Evolutionary conservation across 2,888 invertebrate species (phyloP).

Genomic region (Formica aserva): DNA sequence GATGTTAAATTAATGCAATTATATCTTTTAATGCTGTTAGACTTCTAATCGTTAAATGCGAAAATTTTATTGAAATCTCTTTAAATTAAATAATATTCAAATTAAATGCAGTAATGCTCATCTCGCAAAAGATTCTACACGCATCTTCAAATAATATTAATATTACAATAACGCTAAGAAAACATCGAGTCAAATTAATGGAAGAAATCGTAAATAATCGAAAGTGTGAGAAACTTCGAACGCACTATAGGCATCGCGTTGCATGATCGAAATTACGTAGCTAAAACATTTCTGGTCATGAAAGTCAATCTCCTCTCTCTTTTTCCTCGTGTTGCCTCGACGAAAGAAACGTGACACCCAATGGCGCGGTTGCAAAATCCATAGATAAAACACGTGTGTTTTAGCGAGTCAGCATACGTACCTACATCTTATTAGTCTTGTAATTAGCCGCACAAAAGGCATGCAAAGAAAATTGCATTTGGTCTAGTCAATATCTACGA

Average conservation of each 20-base stretch:
- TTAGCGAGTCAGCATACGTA: conserved; percentile 2
- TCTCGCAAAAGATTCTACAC: too few species aligned
- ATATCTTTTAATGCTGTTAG: neutral
- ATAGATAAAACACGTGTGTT: conserved; percentile 48
- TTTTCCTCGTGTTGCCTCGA: conserved; percentile 43
- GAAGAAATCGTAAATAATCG: neutral
- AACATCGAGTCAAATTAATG: neutral
- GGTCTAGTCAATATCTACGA: conserved; percentile 7
- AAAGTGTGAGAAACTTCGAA: neutral
- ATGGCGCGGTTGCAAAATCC: conserved; percentile 64
- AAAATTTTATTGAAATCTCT: neutral
- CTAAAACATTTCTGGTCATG: conserved; percentile 15
- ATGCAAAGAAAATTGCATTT: neutral
- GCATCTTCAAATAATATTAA: neutral
- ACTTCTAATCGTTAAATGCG: neutral
- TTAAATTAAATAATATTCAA: neutral
- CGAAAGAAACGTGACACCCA: conserved; percentile 66
- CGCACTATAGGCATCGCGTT: neutral
- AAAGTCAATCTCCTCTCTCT: conserved; percentile 33
- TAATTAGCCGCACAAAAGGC: conserved; percentile 59
- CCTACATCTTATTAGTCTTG: conserved; percentile 30
- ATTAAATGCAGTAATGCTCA: neutral
- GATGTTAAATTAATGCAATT: neutral
- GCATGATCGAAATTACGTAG: conserved; percentile 10
- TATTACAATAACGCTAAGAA: neutral